A percentile compares a stretch with the other conserved stretches of the same genome.
Conservation (phyloP, 2,888 invertebrate species). For the Drosophila sordidapex region DNA sequence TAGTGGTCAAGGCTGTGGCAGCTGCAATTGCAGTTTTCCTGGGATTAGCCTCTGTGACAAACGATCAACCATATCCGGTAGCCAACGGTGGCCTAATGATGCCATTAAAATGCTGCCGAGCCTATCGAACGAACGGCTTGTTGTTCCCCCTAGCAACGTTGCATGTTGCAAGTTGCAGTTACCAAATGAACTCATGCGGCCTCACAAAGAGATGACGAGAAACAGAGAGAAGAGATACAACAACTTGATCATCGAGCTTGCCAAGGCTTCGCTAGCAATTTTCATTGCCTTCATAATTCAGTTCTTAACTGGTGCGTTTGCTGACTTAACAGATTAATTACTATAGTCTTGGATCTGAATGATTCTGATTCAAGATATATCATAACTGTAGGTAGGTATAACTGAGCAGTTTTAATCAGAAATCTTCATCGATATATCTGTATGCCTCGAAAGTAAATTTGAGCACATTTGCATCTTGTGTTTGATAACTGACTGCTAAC, state of each 20-base stretch:
- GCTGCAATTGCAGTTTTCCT: constrained; percentile 21
- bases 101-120: constrained; percentile 68
- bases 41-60: constrained; percentile 71
- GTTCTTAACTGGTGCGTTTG: background rate
- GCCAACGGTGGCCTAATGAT: constrained; percentile 70
- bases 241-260: constrained; percentile 20
- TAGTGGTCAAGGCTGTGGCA: constrained; percentile 2
- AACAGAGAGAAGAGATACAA: background rate
- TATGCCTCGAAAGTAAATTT: background rate
- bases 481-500: background rate
- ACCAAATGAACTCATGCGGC: background rate
- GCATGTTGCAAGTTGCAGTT: constrained; percentile 1
- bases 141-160: constrained; percentile 12
- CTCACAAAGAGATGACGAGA: background rate
- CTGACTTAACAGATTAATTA: background rate
- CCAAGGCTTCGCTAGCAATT: background rate
- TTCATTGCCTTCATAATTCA: constrained; percentile 9
- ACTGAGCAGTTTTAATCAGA: background rate
- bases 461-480: background rate
- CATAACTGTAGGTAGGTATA: background rate
- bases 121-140: constrained; percentile 42
- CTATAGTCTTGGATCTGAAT: background rate
- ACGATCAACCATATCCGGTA: constrained; percentile 79
- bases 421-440: background rate
- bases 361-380: background rate